Conservation (phyloP, 2,113 vertebrate genomes). For the Anarhynchus alexandrinus region DNA sequence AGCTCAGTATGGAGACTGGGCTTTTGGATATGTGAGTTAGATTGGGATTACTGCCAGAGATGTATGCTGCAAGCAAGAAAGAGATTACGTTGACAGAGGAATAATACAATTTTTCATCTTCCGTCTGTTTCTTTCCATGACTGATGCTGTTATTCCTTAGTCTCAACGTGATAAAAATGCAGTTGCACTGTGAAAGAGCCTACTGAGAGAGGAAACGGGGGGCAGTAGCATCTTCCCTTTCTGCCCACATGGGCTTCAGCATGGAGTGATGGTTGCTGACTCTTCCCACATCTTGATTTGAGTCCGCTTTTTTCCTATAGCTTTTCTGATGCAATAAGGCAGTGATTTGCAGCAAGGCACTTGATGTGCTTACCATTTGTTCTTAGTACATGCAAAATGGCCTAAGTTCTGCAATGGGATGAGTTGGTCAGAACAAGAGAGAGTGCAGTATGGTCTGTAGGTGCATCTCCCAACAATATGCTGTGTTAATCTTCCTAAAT, state of each 20-base stretch:
- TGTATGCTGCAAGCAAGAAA: background rate
- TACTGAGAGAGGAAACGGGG: background rate
- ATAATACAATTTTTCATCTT: background rate
- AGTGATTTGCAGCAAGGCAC: background rate
- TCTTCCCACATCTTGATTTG: background rate
- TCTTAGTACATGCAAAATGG: background rate
- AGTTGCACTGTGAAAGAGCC: background rate
- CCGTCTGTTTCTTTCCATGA: background rate
- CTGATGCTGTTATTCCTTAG: background rate
- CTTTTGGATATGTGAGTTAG: background rate
- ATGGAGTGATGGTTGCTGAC: background rate
- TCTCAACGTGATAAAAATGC: background rate
- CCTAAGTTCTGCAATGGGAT: background rate
- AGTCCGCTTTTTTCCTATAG: background rate
- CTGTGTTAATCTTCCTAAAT: background rate
- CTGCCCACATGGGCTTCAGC: background rate
- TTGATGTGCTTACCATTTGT: background rate
- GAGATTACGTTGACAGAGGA: background rate
- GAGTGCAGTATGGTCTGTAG: background rate
- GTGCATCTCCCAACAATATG: background rate
- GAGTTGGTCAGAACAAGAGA: background rate
- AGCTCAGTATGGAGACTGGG: background rate
- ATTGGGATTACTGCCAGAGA: background rate
- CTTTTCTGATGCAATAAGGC: background rate
- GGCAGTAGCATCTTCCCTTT: background rate